Conservation (phyloP, 2,797 vertebrate species). For the Pseudochromis fuscus region DNA sequence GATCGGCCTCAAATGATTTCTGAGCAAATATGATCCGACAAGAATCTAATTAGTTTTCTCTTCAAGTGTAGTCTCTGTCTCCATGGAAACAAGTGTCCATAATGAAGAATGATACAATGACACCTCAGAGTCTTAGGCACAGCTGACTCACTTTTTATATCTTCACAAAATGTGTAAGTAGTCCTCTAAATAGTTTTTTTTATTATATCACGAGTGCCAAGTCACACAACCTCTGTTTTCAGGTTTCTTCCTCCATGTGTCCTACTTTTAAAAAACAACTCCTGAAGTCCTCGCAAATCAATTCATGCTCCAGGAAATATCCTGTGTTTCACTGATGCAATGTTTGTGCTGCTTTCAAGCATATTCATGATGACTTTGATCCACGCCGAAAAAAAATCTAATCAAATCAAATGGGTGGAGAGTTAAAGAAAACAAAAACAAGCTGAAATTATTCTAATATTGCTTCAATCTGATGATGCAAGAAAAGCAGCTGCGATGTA, state of each 20-base stretch:
- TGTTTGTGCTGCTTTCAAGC: slow-evolving; percentile 32
- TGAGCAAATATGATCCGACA: neutral
- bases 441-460: slow-evolving; percentile 12
- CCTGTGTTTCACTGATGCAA: slow-evolving; percentile 50
- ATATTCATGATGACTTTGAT: slow-evolving; percentile 50
- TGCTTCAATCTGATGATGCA: slow-evolving; percentile 58
- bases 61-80: neutral
- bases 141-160: no score
- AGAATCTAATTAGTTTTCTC: slow-evolving; percentile 15
- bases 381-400: neutral
- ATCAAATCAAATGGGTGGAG: neutral
- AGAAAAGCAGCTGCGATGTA: slow-evolving; percentile 46
- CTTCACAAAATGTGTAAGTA: no score
- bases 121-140: no score
- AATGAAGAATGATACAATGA: neutral
- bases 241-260: slow-evolving; percentile 22
- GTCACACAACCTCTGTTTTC: neutral
- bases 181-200: neutral
- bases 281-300: slow-evolving; percentile 23
- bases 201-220: slow-evolving; percentile 1
- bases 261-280: slow-evolving; percentile 36
- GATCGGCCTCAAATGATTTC: slow-evolving; percentile 2
- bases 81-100: neutral
- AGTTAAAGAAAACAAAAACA: slow-evolving; percentile 35
- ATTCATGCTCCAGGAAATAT: slow-evolving; percentile 47